Conservation (phyloP, 2,888 invertebrate species). For the Chrysolina haemoptera region DNA sequence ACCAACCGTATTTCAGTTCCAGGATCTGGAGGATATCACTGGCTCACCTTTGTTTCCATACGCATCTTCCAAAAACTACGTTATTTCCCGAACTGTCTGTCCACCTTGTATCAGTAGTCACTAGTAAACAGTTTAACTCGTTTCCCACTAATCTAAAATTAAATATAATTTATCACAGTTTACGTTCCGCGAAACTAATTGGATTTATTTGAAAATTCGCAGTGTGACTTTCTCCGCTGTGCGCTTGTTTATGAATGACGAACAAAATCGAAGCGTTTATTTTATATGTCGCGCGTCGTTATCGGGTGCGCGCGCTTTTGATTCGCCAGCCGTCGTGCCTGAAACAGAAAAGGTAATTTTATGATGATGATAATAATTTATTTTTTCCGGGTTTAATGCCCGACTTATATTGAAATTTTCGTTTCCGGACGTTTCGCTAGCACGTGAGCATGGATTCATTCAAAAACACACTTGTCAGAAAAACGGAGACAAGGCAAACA, state of each 20-base stretch:
- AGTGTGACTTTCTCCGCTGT: not conserved
- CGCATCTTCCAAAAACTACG: not conserved
- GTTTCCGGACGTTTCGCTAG: no score
- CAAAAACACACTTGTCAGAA: no score
- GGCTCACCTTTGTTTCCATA: not conserved
- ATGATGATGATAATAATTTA: not conserved
- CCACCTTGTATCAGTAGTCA: not conserved
- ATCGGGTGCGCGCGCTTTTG: not conserved
- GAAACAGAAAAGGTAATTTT: not conserved
- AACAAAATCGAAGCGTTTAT: slow-evolving; percentile 5
- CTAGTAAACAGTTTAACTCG: not conserved
- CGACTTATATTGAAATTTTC: no score
- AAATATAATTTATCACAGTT: slow-evolving; percentile 4
- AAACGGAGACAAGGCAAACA: no score
- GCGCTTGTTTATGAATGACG: slow-evolving; percentile 9
- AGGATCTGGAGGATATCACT: not conserved
- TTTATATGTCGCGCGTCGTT: not conserved
- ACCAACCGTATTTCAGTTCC: not conserved
- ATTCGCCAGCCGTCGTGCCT: not conserved
- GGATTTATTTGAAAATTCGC: not conserved
- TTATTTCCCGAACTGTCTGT: not conserved
- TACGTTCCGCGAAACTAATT: not conserved
- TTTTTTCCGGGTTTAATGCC: no score
- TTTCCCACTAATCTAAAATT: not conserved
- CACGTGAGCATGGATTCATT: no score